Conservation (phyloP, 1,140 invertebrate genomes). For the Paralvinella palmiformis region DNA sequence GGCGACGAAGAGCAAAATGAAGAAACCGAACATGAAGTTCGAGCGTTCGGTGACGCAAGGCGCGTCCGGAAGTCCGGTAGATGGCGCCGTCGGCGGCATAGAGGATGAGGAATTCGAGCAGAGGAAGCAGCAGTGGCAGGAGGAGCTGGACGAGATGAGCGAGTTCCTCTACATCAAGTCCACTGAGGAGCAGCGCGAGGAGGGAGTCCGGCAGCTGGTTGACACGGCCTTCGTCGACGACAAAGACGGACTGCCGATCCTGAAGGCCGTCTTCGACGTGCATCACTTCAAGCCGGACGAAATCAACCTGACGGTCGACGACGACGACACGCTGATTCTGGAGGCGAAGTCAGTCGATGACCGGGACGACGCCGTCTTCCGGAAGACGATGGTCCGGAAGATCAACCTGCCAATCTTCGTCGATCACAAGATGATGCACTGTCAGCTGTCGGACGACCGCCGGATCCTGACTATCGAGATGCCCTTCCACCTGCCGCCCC, state of each 20-base stretch:
- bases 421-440: slow-evolving; percentile 21
- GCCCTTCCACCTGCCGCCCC: slow-evolving; percentile 21
- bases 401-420: slow-evolving; percentile 17
- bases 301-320: slow-evolving; percentile 15
- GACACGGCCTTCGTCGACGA: slow-evolving; percentile 23
- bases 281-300: slow-evolving; percentile 21
- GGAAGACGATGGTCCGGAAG: slow-evolving; percentile 20
- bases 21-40: slow-evolving; percentile 16
- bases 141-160: slow-evolving; percentile 20
- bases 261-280: slow-evolving; percentile 22
- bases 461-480: slow-evolving; percentile 20
- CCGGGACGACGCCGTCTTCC: slow-evolving; percentile 11
- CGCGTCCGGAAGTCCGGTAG: not conserved
- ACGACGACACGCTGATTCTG: slow-evolving; percentile 14
- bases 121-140: slow-evolving; percentile 22
- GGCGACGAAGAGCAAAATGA: slow-evolving; percentile 21
- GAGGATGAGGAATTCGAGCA: slow-evolving; percentile 16
- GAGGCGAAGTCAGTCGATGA: slow-evolving; percentile 12
- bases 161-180: slow-evolving; percentile 20
- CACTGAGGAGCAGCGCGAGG: slow-evolving; percentile 21
- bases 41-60: slow-evolving; percentile 3
- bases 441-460: slow-evolving; percentile 6
- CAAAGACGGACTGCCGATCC: slow-evolving; percentile 19
- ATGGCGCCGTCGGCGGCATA: too few species aligned
- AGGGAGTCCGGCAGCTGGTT: slow-evolving; percentile 16